Evolutionary conservation across 1,140 invertebrate genomes (phyloP).

Genomic region (Pachypeltis micranthus): DNA sequence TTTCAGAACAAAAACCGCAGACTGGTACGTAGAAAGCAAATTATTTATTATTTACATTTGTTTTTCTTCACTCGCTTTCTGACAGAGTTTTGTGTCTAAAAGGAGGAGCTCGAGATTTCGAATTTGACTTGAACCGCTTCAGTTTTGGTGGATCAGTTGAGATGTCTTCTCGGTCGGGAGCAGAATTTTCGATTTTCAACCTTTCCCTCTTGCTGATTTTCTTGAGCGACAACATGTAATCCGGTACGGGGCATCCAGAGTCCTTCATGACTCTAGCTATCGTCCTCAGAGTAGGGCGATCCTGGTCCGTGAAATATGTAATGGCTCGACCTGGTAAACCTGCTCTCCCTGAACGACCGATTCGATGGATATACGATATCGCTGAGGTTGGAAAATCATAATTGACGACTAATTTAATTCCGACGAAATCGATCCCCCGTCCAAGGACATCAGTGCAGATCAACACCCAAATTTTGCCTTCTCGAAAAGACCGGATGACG

Average conservation of each 20-base stretch:
- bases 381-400: conserved; percentile 91
- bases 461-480: conserved; percentile 88
- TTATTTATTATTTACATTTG: too few species aligned
- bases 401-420: conserved; percentile 92
- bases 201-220: conserved; percentile 53
- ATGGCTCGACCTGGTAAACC: conserved; percentile 74
- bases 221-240: conserved; percentile 75
- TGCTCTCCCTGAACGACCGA: conserved; percentile 87
- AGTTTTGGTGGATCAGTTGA: too few species aligned
- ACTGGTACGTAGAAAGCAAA: too few species aligned
- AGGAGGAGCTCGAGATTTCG: too few species aligned
- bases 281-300: conserved; percentile 67
- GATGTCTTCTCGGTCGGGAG: conserved; percentile 49
- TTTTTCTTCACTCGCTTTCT: too few species aligned
- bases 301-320: conserved; percentile 88
- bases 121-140: too few species aligned
- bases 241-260: conserved; percentile 79
- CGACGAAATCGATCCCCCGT: conserved; percentile 94
- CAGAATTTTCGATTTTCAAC: conserved; percentile 44
- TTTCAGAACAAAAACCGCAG: too few species aligned
- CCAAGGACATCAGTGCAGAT: conserved; percentile 96
- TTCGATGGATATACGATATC: conserved; percentile 89
- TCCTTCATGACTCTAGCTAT: conserved; percentile 76
- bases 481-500: conserved; percentile 75
- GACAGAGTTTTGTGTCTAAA: too few species aligned